Evolutionary conservation across 1,140 invertebrate species (phyloP).

Genomic region (Ptiloglossa arizonensis): DNA sequence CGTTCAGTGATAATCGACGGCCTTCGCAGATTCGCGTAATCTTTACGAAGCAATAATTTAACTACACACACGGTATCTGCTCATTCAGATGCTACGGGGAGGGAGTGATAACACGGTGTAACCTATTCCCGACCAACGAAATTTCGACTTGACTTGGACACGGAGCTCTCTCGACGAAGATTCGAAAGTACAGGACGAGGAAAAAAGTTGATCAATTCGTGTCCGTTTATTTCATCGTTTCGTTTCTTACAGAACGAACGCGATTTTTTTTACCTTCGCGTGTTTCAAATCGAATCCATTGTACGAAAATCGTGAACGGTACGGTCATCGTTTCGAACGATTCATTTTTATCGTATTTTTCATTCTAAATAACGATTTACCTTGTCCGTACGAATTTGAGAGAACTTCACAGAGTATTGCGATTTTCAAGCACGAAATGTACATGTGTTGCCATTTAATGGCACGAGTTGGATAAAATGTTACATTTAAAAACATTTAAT

Average conservation of each 20-base stretch:
- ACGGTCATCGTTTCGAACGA: too few relatives aligned
- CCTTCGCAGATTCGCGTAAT: slow-evolving; percentile 39
- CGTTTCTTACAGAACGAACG: not conserved
- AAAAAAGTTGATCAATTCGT: not conserved
- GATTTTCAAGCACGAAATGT: not conserved
- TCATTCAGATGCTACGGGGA: not conserved
- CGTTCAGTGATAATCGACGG: slow-evolving; percentile 33
- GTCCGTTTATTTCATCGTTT: too few relatives aligned
- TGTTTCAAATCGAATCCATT: too few relatives aligned
- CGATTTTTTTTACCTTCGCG: not conserved
- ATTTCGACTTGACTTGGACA: not conserved
- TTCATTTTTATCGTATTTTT: too few relatives aligned
- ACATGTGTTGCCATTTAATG: not conserved
- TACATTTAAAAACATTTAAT: not conserved
- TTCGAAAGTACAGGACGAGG: not conserved
- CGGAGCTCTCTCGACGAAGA: not conserved
- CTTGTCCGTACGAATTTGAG: too few relatives aligned
- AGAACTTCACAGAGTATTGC: too few relatives aligned
- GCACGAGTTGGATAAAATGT: not conserved
- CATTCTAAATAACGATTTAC: too few relatives aligned
- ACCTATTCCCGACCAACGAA: slow-evolving; percentile 7
- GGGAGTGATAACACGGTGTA: slow-evolving; percentile 26
- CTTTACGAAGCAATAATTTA: slow-evolving; percentile 28
- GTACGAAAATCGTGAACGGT: too few relatives aligned
- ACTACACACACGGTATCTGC: slow-evolving; percentile 3